These are phyloP conservation scores for Drosophila buzzatii DNA, from an alignment of 2,888 invertebrate species.

Conservation along the genomic window DNA sequence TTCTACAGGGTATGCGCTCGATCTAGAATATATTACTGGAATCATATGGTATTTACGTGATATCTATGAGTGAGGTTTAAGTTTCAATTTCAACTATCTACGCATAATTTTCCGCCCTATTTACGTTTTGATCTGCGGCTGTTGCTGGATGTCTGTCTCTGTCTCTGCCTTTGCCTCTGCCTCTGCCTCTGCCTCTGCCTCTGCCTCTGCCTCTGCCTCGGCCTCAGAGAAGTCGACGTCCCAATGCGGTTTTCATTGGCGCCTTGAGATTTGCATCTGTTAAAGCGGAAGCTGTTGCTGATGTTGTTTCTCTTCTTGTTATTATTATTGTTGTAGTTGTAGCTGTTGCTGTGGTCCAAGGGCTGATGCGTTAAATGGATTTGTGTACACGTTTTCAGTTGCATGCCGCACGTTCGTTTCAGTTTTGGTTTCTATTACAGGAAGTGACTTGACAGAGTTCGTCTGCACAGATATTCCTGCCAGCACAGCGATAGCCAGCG, in stretches of 20 bases:
- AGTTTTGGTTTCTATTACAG: slow-evolving; percentile 73
- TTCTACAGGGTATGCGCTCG: no score
- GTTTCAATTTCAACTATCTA: slow-evolving; percentile 45
- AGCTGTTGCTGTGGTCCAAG: slow-evolving; percentile 22
- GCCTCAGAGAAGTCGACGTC: slow-evolving; percentile 13
- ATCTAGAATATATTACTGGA: background rate
- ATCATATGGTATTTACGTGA: background rate
- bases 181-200: background rate
- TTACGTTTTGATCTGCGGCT: slow-evolving; percentile 51
- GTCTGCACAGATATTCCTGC: slow-evolving; percentile 30
- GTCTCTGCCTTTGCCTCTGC: slow-evolving; percentile 1
- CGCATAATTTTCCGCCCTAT: slow-evolving; percentile 80
- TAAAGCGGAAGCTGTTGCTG: slow-evolving; percentile 43
- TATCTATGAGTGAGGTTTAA: slow-evolving; percentile 19
- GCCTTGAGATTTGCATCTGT: slow-evolving; percentile 66
- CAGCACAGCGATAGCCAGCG: slow-evolving; percentile 38
- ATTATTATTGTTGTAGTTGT: background rate
- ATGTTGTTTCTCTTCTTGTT: background rate
- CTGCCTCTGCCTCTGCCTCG: slow-evolving; percentile 1
- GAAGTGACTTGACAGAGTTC: slow-evolving; percentile 79
- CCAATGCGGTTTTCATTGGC: slow-evolving; percentile 63
- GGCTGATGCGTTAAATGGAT: slow-evolving; percentile 47
- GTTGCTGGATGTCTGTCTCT: slow-evolving; percentile 2
- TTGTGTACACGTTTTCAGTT: slow-evolving; percentile 56
- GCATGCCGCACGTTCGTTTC: slow-evolving; percentile 50